Conservation (phyloP, 2,888 invertebrate species). For the Drosophila infuscata region DNA sequence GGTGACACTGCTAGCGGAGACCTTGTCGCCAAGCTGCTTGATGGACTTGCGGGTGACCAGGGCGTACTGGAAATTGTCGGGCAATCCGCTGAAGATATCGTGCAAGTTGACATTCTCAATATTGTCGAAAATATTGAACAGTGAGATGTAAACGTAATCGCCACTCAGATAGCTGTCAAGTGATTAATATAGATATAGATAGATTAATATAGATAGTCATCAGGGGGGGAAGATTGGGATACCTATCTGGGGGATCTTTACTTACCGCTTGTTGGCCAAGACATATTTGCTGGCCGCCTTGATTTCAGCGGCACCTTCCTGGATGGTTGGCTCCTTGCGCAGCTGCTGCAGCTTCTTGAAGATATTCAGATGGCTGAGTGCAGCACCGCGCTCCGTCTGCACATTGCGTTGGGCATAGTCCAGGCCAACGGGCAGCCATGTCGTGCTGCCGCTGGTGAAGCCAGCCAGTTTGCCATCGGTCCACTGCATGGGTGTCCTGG, state of each 20-base stretch:
- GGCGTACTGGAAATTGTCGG: conserved; percentile 73
- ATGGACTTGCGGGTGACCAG: conserved; percentile 79
- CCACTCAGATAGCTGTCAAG: conserved; percentile 57
- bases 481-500: conserved; percentile 89
- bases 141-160: conserved; percentile 83
- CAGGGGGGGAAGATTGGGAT: background rate
- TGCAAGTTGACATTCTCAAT: conserved; percentile 84
- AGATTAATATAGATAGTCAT: background rate
- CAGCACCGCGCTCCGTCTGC: conserved; percentile 85
- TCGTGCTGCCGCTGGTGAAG: conserved; percentile 75
- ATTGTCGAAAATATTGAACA: conserved; percentile 85
- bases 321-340: conserved; percentile 86
- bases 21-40: conserved; percentile 70
- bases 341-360: conserved; percentile 86
- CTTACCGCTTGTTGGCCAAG: conserved; percentile 85
- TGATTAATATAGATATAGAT: background rate
- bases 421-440: conserved; percentile 85
- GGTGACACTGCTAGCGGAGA: conserved; percentile 60
- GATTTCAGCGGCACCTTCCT: conserved; percentile 86
- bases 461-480: conserved; percentile 83
- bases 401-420: conserved; percentile 88
- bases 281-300: conserved; percentile 83
- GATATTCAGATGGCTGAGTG: conserved; percentile 87
- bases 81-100: conserved; percentile 62
- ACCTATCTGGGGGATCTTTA: background rate